These are phyloP conservation scores for Ispidina picta DNA, from an alignment of 2,797 vertebrate genomes.

Conservation along the genomic window DNA sequence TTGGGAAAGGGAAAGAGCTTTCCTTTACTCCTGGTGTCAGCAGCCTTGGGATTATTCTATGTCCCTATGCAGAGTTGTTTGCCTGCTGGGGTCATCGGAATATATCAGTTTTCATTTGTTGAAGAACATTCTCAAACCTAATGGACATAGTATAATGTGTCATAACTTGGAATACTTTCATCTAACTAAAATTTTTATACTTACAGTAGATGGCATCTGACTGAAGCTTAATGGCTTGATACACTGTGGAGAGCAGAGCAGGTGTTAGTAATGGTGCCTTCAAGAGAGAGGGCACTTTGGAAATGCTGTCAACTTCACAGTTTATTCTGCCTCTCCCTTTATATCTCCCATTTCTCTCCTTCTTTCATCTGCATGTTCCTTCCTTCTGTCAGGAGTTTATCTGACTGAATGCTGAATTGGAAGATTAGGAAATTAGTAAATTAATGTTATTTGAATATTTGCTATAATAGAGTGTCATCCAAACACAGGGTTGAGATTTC, in stretches of 20 bases:
- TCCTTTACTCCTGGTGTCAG: neutral
- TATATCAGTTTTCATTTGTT: neutral
- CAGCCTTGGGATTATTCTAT: neutral
- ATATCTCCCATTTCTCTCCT: neutral
- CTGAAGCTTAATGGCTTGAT: neutral
- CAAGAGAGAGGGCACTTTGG: neutral
- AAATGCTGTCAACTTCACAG: neutral
- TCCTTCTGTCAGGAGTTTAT: neutral
- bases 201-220: neutral
- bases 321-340: neutral
- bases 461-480: neutral
- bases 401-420: neutral
- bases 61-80: neutral
- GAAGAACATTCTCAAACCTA: neutral
- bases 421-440: conserved; percentile 8
- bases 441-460: neutral
- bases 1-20: neutral
- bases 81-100: neutral
- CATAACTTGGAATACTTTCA: neutral
- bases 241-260: neutral
- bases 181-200: neutral
- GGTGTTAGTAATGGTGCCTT: neutral
- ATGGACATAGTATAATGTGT: neutral
- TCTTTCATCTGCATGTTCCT: neutral
- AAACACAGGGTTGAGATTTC: neutral